Evolutionary conservation across 2,888 invertebrate species (phyloP).

Genomic region (Apodemia mormo): DNA sequence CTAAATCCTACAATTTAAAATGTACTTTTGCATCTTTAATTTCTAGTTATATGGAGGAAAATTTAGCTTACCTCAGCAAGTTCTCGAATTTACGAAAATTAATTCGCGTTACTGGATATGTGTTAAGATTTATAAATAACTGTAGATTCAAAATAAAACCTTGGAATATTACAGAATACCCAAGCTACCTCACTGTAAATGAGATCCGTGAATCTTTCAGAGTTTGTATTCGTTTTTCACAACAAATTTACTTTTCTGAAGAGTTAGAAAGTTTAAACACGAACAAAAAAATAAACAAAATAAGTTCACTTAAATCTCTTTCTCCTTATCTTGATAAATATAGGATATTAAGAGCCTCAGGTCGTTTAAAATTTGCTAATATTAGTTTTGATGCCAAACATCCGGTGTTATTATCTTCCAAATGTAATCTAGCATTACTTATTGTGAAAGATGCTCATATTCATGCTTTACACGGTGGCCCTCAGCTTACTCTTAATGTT

Average conservation of each 20-base stretch:
- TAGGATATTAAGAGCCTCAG: neutral
- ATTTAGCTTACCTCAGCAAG: neutral
- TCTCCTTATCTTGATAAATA: neutral
- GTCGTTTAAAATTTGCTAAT: neutral
- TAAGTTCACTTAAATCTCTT: neutral
- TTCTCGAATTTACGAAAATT: neutral
- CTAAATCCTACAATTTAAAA: too few relatives aligned
- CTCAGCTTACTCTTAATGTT: too few relatives aligned
- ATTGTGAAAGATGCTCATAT: neutral
- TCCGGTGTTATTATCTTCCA: neutral
- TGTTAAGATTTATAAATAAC: neutral
- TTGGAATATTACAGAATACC: neutral
- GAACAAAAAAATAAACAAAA: neutral
- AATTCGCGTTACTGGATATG: neutral
- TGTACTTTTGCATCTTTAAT: neutral
- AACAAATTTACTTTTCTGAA: too few relatives aligned
- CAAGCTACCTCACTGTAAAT: neutral
- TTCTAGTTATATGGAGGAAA: neutral
- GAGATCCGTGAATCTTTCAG: too few relatives aligned
- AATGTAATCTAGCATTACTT: neutral
- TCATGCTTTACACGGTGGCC: too few relatives aligned
- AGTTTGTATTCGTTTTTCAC: too few relatives aligned
- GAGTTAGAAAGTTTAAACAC: neutral
- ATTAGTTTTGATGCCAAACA: neutral
- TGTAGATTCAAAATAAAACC: neutral